Conservation (phyloP, 1,140 invertebrate species). For the Drosophila carrolli region DNA sequence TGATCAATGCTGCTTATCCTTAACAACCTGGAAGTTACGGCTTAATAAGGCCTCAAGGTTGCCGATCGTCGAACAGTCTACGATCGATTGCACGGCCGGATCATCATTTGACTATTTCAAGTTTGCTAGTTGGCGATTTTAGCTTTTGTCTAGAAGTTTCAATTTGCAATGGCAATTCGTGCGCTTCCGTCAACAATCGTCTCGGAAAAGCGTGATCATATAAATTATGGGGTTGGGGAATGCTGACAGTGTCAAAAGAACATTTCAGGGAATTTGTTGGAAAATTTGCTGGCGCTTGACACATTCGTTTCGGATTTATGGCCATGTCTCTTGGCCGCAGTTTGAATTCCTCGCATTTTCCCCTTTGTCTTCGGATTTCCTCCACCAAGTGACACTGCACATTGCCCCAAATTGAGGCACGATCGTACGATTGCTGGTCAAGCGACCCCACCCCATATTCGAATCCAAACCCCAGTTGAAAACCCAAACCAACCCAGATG, state of each 20-base stretch:
- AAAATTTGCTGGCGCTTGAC: conserved; percentile 68
- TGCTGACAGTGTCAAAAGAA: conserved; percentile 68
- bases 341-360: conserved; percentile 26
- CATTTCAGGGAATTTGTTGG: conserved; percentile 58
- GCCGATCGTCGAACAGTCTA: conserved; percentile 20
- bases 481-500: conserved; percentile 24
- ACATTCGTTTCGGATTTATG: conserved; percentile 66
- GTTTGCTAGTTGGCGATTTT: conserved; percentile 22
- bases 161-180: conserved; percentile 53
- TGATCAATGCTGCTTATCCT: conserved; percentile 59
- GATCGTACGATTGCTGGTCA: conserved; percentile 29
- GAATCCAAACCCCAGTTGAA: conserved; percentile 22
- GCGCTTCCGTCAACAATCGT: conserved; percentile 65
- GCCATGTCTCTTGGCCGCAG: conserved; percentile 34
- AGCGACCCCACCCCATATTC: conserved; percentile 37
- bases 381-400: conserved; percentile 63
- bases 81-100: conserved; percentile 31
- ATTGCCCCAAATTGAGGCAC: conserved; percentile 71
- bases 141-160: conserved; percentile 43
- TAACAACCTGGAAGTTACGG: conserved; percentile 65
- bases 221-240: conserved; percentile 22
- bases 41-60: conserved; percentile 69
- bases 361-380: conserved; percentile 7
- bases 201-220: conserved; percentile 48
- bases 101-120: conserved; percentile 50